Base-by-base conservation (phyloP, 2,113 vertebrate species). In the Chauna torquata region DNA sequence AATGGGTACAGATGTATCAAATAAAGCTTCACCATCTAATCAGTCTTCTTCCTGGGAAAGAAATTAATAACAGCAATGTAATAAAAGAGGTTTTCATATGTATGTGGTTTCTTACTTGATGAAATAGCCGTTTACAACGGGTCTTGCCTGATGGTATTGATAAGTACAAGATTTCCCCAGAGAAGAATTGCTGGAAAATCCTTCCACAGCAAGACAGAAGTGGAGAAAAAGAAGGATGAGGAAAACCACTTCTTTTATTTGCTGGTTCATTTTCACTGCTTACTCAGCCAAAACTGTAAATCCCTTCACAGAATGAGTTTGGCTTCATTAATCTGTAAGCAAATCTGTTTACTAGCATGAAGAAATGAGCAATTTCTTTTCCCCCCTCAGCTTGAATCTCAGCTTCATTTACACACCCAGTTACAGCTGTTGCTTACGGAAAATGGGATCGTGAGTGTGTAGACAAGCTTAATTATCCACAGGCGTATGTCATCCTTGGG, bases 251-350 rank as follows among this genome's bases (percentile, higher is more conserved):
- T 45, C 40, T 88, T 72, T 45, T 40, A 52, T 75, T 85, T 76
- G 34, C 30, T 92, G 40, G 27, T 49, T 94, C 36, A 15, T 91
- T 95, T 87, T 85, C 70, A 52, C 38, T 90, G 18, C 66, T 85
- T 76, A 88, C 61, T 87, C 92, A 95, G 58, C 45, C 78, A 66
- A 69, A 82, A 54, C 83, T 82, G 40, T 71, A 61, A 94, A 92
- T 88, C 76, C 59, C 32, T 54, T 74, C 1, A 1, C 66, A 76
- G 62, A 22, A 88, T 32, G 83, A 59, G 10, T 61, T 79, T 66
- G 78, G 58, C 62, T 82, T 82, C 5, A 0, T 71, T 89, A 76
- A 82, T 49, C 83, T 82, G 69, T 89, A 59, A 94, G 66, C 32
- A 58, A 70, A 82, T 79, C 36, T 82, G 54, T 88, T 75, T 78